Evolutionary conservation across 2,113 vertebrate genomes (phyloP).

Genomic region (Synchiropus splendidus): DNA sequence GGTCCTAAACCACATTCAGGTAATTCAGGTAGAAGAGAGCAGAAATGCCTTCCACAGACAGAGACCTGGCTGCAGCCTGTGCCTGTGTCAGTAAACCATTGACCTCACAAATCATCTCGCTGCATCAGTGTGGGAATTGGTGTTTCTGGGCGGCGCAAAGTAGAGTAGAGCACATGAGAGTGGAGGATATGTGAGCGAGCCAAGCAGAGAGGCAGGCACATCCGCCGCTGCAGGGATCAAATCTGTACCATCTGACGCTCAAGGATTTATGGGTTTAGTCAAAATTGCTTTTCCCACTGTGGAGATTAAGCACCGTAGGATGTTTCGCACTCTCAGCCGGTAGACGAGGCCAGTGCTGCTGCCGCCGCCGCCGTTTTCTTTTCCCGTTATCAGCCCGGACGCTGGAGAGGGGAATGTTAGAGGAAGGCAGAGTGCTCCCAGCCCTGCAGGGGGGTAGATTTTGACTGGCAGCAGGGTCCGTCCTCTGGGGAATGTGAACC

Average conservation of each 20-base stretch:
- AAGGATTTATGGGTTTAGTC: constrained; percentile 76
- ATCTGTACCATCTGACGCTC: constrained; percentile 74
- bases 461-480: constrained; percentile 50
- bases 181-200: constrained; percentile 57
- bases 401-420: constrained; percentile 53
- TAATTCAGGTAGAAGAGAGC: too few species aligned
- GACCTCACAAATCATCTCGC: constrained; percentile 56
- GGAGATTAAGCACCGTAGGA: constrained; percentile 70
- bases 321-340: constrained; percentile 57
- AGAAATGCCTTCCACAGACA: constrained; percentile 12
- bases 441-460: constrained; percentile 37
- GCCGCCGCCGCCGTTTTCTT: constrained; percentile 19
- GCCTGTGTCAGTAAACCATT: constrained; percentile 32
- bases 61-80: constrained; percentile 7
- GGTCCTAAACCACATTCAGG: too few species aligned
- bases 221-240: constrained; percentile 68
- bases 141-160: constrained; percentile 60
- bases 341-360: constrained; percentile 41
- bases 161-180: constrained; percentile 52
- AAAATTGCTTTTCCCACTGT: constrained; percentile 75
- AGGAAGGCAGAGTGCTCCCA: constrained; percentile 35
- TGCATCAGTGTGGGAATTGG: constrained; percentile 52
- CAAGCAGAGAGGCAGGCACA: constrained; percentile 57
- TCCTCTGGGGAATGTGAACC: constrained; percentile 57
- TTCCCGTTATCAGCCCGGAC: constrained; percentile 26